Evolutionary conservation across 2,113 vertebrate species (phyloP).

Genomic region (Meles meles): DNA sequence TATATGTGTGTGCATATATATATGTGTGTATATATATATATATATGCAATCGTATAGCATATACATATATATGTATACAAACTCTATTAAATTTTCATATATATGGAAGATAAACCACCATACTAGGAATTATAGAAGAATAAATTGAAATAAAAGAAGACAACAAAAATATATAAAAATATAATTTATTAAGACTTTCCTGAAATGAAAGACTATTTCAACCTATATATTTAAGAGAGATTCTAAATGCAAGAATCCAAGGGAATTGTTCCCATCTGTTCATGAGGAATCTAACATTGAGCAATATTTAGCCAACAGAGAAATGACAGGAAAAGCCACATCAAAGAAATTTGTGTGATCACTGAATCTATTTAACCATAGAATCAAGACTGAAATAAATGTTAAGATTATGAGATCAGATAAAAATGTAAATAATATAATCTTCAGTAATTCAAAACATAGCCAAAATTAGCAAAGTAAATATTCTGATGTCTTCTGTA

Average conservation of each 20-base stretch:
- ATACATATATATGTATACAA: not conserved
- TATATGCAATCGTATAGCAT: not conserved
- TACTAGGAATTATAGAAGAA: not conserved
- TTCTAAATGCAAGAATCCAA: not conserved
- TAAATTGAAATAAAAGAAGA: not conserved
- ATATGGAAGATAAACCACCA: not conserved
- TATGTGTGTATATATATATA: not conserved
- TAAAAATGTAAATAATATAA: not conserved
- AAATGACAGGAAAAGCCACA: not conserved
- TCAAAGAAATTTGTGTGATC: not conserved
- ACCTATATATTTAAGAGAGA: not conserved
- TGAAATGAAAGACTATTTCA: slow-evolving; percentile 20
- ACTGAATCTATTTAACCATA: not conserved
- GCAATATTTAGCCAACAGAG: not conserved
- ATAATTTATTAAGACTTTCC: not conserved
- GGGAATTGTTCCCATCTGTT: not conserved
- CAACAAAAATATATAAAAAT: not conserved
- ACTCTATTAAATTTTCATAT: not conserved
- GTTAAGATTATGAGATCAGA: not conserved
- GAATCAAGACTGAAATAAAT: not conserved
- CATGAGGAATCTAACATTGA: not conserved
- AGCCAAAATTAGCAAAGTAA: not conserved
- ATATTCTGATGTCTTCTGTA: not conserved
- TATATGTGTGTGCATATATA: not conserved
- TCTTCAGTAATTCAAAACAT: not conserved